Evolutionary conservation across 2,797 vertebrate genomes (phyloP).

Genomic region (Sebastes diploproa): DNA sequence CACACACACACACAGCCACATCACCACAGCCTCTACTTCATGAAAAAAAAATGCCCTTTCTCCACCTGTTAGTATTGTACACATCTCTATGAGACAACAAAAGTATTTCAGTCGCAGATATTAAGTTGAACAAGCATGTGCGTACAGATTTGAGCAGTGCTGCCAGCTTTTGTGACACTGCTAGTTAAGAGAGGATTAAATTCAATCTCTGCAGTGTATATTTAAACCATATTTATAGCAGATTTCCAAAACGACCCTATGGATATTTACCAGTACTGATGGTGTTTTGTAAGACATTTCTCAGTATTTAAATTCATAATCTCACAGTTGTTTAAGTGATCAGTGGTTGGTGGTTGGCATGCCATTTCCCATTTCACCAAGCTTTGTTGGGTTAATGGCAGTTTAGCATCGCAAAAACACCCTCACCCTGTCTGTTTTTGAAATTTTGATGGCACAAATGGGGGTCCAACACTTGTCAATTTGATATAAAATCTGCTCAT

Average conservation of each 20-base stretch:
- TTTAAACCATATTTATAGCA: not conserved
- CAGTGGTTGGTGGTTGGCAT: not conserved
- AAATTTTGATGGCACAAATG: slow-evolving; percentile 37
- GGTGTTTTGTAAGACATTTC: not conserved
- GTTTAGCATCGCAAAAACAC: slow-evolving; percentile 43
- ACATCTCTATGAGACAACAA: slow-evolving; percentile 1
- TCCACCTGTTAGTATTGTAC: not conserved
- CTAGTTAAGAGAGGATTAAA: not conserved
- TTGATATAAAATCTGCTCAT: not conserved
- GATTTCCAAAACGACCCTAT: not conserved
- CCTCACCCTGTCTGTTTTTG: slow-evolving; percentile 3
- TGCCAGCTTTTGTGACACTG: not conserved
- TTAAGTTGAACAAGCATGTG: not conserved
- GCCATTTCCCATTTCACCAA: not conserved
- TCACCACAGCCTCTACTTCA: slow-evolving; percentile 7
- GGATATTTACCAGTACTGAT: not conserved
- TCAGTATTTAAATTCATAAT: not conserved
- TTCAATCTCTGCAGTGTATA: not conserved
- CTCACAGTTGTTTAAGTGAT: not conserved
- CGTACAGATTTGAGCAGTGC: not conserved
- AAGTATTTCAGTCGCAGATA: slow-evolving; percentile 11
- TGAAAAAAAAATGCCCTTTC: not conserved
- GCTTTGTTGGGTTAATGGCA: slow-evolving; percentile 7
- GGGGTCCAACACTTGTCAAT: not conserved
- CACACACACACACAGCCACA: not conserved